Conservation (phyloP, 2,113 vertebrate species). For the Hoplias malabaricus region DNA sequence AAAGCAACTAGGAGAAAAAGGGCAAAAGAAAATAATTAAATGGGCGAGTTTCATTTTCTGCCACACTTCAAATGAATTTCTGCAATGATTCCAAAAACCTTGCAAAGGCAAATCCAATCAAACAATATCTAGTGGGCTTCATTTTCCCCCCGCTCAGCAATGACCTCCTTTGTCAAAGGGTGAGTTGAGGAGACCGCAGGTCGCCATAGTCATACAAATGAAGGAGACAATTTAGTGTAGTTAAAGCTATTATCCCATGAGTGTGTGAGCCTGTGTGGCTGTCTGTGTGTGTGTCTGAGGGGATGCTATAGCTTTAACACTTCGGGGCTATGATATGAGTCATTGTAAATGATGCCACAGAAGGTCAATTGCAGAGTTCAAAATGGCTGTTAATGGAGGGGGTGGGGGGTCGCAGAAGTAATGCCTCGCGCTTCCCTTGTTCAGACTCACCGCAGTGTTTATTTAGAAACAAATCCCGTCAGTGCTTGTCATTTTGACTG, state of each 20-base stretch:
- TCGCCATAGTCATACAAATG: slow-evolving; percentile 75
- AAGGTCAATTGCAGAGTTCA: slow-evolving; percentile 79
- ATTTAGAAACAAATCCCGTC: slow-evolving; percentile 68
- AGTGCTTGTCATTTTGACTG: slow-evolving; percentile 70
- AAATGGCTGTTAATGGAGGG: slow-evolving; percentile 72
- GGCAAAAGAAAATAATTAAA: slow-evolving; percentile 78
- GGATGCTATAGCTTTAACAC: slow-evolving; percentile 70
- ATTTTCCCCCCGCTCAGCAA: slow-evolving; percentile 70
- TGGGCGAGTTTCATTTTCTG: slow-evolving; percentile 76
- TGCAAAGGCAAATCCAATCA: slow-evolving; percentile 82
- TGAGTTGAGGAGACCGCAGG: slow-evolving; percentile 71
- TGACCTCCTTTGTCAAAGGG: slow-evolving; percentile 80
- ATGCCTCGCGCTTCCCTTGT: slow-evolving; percentile 50
- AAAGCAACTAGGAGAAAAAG: slow-evolving; percentile 61
- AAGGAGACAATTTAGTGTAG: slow-evolving; percentile 79
- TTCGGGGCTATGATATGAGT: slow-evolving; percentile 72
- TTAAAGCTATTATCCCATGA: slow-evolving; percentile 78
- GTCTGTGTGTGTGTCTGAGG: slow-evolving; percentile 40
- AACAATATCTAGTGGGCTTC: slow-evolving; percentile 80
- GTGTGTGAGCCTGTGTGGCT: slow-evolving; percentile 49
- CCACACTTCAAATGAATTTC: slow-evolving; percentile 80
- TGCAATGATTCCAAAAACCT: slow-evolving; percentile 79
- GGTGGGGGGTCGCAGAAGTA: slow-evolving; percentile 64
- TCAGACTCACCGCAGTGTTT: slow-evolving; percentile 58
- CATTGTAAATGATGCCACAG: slow-evolving; percentile 78